phyloP scores from a whole-genome alignment of 2,113 vertebrate species.

The Naja naja region DNA sequence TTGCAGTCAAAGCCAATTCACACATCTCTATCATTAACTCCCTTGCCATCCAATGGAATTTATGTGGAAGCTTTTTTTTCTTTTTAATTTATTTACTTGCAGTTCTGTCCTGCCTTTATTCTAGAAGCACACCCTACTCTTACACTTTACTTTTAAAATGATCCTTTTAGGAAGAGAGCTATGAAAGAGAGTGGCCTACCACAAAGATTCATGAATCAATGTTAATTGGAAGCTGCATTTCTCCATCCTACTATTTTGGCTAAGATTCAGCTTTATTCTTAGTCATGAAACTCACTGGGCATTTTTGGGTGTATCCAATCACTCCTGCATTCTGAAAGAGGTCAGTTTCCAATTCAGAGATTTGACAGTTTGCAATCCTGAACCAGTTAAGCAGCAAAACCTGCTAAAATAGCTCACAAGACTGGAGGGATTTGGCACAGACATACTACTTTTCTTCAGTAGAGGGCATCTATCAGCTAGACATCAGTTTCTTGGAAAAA shows the following conservation, averaged over 20 bases:
- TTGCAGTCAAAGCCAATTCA: not conserved
- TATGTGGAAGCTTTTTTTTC: not conserved
- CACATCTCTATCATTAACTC: not conserved
- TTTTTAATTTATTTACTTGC: not conserved
- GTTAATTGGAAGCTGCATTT: not conserved
- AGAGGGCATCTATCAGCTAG: not conserved
- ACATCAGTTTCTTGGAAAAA: not conserved
- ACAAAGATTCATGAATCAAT: not conserved
- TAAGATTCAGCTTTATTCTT: not conserved
- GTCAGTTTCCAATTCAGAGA: not conserved
- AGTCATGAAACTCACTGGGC: not conserved
- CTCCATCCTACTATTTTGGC: not conserved
- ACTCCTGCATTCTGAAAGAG: not conserved
- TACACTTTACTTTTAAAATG: not conserved
- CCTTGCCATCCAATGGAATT: not conserved
- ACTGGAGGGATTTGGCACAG: not conserved
- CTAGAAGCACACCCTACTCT: not conserved
- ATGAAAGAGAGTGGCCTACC: not conserved
- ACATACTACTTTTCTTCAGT: not conserved
- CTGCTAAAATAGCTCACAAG: not conserved
- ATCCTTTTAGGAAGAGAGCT: not conserved
- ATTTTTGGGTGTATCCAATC: not conserved
- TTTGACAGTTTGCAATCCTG: not conserved
- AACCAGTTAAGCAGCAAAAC: not conserved
- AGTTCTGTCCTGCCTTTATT: not conserved